Conservation (phyloP, 2,113 vertebrate species). For the Microcebus murinus region DNA sequence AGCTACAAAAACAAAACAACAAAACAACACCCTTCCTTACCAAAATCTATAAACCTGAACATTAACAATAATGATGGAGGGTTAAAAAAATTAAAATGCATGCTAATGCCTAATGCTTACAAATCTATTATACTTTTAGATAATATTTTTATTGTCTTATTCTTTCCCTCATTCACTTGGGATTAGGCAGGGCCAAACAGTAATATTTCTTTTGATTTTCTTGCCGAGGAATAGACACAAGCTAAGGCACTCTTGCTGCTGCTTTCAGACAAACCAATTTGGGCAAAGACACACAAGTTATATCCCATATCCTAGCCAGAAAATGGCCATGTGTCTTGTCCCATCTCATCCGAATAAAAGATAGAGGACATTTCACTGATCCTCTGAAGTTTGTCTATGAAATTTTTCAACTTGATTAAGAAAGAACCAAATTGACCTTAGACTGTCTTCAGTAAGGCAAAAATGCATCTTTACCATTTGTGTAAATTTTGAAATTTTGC, state of each 20-base stretch:
- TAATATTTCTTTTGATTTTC: not conserved
- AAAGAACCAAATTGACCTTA: not conserved
- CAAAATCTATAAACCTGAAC: not conserved
- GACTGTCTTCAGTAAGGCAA: not conserved
- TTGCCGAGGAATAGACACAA: not conserved
- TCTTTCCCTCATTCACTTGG: conserved; percentile 1
- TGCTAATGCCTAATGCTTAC: not conserved
- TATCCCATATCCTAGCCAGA: not conserved
- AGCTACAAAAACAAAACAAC: not conserved
- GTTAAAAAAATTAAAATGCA: not conserved
- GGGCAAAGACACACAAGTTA: not conserved
- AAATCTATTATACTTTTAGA: not conserved
- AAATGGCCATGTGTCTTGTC: not conserved
- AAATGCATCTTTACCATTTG: not conserved
- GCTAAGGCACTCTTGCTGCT: not conserved
- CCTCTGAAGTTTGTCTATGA: not conserved
- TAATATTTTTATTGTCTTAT: not conserved
- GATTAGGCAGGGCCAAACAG: not conserved
- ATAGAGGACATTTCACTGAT: not conserved
- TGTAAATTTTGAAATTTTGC: not conserved
- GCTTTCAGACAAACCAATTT: not conserved
- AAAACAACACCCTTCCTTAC: not conserved
- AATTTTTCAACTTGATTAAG: not conserved
- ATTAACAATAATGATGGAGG: not conserved
- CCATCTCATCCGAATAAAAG: not conserved